Base-by-base conservation (phyloP, 2,888 invertebrate species). In the Amphipoea oculea region DNA sequence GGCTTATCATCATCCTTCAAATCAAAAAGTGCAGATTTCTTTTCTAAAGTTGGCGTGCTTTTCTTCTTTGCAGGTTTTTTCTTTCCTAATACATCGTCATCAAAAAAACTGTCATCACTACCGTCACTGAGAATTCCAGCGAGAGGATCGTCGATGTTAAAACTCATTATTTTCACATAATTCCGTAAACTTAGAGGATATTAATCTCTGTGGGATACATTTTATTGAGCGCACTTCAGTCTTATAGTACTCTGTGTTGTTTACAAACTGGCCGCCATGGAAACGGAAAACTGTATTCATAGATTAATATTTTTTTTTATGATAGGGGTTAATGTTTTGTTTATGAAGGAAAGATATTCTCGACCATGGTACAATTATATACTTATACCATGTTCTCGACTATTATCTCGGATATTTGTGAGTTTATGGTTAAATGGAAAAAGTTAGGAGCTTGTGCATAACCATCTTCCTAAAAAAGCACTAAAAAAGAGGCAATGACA, bases 61-160 rank as follows among this genome's bases (percentile, higher is more conserved):
- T 93, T 94, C 85, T 95, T 95, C 83, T 95, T 96, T 45, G 85
- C 74, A 4, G 94, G 86, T 88, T 96, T 96, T 89, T 96, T 97
- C 90, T 96, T 96, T 36, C 96, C 96, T 63, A 96, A 88, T 77
- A 96, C 97, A 86, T 97, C 97, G 87, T 97, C 97, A 86, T 98
- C 98, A 89, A 98, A 98, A 90, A 98, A 98, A 94, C 98, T 98
- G 89, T 98, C 98, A 89, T 98, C 98, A 89, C 98, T 98, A 79
- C 97, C 98, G 90, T 98, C 98, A 90, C 98, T 98, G 69, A 98
- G 94, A 90, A 97, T 96, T 90, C 98, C 98, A 54, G 97, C 98
- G 83, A 98, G 93, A 20, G 98, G 97, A 93, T 98, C 98, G 73
- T 98, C 97, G 54, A 97, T 90, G 91, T 97, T 97, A 88, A 97